Base-by-base conservation (phyloP, 2,888 invertebrate genomes). In the Dioctria linearis region DNA sequence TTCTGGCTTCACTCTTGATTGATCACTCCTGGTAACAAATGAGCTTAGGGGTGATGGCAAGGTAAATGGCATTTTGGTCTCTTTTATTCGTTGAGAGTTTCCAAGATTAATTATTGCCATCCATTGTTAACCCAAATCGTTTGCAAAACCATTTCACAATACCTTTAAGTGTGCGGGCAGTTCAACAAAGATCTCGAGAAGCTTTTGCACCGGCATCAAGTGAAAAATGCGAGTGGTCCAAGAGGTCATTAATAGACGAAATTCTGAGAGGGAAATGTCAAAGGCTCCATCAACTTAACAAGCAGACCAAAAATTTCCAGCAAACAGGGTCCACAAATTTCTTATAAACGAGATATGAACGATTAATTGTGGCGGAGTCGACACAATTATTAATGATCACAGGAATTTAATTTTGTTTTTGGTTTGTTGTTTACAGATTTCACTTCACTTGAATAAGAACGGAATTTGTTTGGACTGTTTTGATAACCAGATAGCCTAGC, bases 51-150 rank as follows among this genome's bases (percentile, higher is more conserved):
- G 78, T 63, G 78, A 65, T 78, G 78, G 78, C 78, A 78, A 78
- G 78, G 78, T 78, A 78, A 78, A 78, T 78, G 78, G 78, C 78
- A 78, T 78, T 78, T 78, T 78, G 78, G 78, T 78, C 78, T 78
- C 78, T 65, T 78, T 78, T 65, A 78, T 78, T 78, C 78, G 66
- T 69, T 46, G 43, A 79, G 57, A 69, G 67, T 79, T 57, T 43
- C 59, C 57, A 79, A 79, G 79, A 79, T 79, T 79, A 79, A 79
- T 79, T 79, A 79, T 79, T 79, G 79, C 79, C 79, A 79, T 79
- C 79, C 57, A 79, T 79, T 79, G 79, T 79, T 79, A 79, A 79
- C 79, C 79, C 66, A 79, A 79, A 79, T 79, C 79, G 59, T 67
- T 79, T 67, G 79, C 79, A 79, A 79, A 79, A 67, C 79, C 79